These are phyloP conservation scores for Sebastes diploproa DNA, from an alignment of 2,797 vertebrate genomes.

Conservation along the genomic window DNA sequence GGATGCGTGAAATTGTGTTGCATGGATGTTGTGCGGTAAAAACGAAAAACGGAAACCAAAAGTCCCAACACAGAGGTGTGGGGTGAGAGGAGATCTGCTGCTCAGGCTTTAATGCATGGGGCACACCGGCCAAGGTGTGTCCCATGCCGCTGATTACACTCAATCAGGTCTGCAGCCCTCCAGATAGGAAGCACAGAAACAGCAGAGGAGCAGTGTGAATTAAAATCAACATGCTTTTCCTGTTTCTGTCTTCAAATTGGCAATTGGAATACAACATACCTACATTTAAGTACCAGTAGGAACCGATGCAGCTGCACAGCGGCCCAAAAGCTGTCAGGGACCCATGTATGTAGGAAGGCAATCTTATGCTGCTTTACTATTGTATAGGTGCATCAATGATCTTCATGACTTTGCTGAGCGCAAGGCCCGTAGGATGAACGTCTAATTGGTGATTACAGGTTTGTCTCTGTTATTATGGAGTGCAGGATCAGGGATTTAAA, in stretches of 20 bases:
- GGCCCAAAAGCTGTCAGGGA: no score
- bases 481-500: no score
- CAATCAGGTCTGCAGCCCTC: neutral
- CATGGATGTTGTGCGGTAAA: neutral
- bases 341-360: no score
- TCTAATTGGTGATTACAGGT: no score
- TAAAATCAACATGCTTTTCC: neutral
- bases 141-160: neutral
- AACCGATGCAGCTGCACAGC: no score
- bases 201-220: neutral
- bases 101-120: neutral
- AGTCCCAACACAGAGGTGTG: neutral
- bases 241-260: neutral
- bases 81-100: neutral
- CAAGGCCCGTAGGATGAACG: no score
- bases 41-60: neutral
- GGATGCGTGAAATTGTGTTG: neutral
- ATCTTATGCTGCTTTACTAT: no score
- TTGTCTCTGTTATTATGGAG: no score
- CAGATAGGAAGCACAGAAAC: neutral
- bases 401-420: no score
- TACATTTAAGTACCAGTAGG: no score
- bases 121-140: neutral
- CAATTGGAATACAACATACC: neutral
- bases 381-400: no score